Base-by-base conservation (phyloP, 2,888 invertebrate genomes). In the Protophormia terraenovae region DNA sequence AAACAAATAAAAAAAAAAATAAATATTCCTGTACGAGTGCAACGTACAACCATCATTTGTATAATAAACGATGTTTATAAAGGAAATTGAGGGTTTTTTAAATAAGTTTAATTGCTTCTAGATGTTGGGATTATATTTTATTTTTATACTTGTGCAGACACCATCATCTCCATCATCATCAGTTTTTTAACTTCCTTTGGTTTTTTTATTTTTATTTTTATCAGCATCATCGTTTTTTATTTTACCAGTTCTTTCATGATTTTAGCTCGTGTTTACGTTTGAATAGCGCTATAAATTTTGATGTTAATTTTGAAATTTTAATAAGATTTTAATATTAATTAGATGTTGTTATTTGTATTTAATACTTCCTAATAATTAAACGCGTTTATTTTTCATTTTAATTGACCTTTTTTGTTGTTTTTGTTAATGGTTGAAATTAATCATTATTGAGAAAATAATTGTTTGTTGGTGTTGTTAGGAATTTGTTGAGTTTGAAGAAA, bases 41-140 rank as follows among this genome's bases (percentile, higher is more conserved):
- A 38, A 35, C 38, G 29, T n/a, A 45, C 27, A 10, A 22, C 7
- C 75, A 47, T 45, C 8, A 76, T 62, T 73, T 66, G 32, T 29
- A 41, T 69, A 62, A 75, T 62, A 29, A 76, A 82, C n/a, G 55
- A 76, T 16, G 27, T 76, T 76, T 64, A 55, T 35, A 53, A 64
- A 64, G 45, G 53, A 55, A 64, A 82, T 69, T 76, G 35, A 82
- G 53, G 53, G 69, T 16, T 71, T 66, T 76, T 55, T 14, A 76
- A 82, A 58, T 73, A 58, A 72, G 76, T 84, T 62, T 81, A 81
- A 81, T 85, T 81, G 81, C 78, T 81, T 58, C 35, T 75, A 73
- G 32, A 47, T 29, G 24, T 6, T 53, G 45, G 55, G 53, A 38
- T 69, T 62, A 62, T 47, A 77, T 77, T 77, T 77, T 10, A 76